Evolutionary conservation across 2,888 invertebrate genomes (phyloP).

Genomic region (Ophonus ardosiacus): DNA sequence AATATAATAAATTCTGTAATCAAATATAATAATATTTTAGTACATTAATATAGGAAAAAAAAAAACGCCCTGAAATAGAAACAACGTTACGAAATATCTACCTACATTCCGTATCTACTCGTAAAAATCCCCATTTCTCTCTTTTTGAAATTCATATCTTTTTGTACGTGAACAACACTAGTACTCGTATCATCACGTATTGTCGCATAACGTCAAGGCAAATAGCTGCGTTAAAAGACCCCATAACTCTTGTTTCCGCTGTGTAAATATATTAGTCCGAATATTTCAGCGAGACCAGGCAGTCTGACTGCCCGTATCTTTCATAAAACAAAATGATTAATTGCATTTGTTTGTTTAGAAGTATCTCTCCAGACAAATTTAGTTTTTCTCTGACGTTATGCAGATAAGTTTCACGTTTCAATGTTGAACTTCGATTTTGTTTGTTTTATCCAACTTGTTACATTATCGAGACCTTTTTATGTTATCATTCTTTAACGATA

Average conservation of each 20-base stretch:
- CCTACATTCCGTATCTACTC: background rate
- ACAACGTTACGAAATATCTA: background rate
- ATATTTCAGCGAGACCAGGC: constrained; percentile 14
- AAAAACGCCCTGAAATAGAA: too few species aligned
- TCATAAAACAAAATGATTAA: constrained; percentile 21
- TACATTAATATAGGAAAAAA: too few species aligned
- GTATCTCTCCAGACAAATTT: background rate
- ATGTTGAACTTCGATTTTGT: background rate
- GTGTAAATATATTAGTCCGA: constrained; percentile 15
- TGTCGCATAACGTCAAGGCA: background rate
- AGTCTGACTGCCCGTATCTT: constrained; percentile 14
- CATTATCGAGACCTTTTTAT: background rate
- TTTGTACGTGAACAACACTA: background rate
- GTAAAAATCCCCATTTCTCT: background rate
- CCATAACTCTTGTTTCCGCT: constrained; percentile 23
- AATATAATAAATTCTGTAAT: too few species aligned
- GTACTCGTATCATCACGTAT: background rate
- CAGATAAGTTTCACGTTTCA: constrained; percentile 1
- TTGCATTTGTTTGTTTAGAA: constrained; percentile 7
- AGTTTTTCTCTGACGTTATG: constrained; percentile 9
- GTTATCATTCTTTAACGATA: background rate
- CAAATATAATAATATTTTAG: too few species aligned
- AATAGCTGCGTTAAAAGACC: constrained; percentile 16
- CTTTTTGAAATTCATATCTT: background rate
- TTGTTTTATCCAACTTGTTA: background rate